Evolutionary conservation across 2,113 vertebrate genomes (phyloP).

Genomic region (Mugil cephalus): DNA sequence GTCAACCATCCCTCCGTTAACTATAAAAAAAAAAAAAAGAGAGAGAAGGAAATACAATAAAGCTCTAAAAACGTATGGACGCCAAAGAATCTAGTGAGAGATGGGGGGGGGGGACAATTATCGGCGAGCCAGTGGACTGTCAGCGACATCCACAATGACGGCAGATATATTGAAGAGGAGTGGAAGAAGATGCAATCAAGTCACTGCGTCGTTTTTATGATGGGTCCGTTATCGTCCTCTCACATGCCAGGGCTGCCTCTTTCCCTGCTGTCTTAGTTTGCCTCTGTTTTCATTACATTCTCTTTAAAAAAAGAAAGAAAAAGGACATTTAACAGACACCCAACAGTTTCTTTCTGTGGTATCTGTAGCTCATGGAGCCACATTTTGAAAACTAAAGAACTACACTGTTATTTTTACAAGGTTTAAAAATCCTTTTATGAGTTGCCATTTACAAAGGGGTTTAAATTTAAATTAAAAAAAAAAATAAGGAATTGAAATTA

Average conservation of each 20-base stretch:
- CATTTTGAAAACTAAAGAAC: not conserved
- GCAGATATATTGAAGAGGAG: conserved; percentile 27
- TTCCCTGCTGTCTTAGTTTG: conserved; percentile 39
- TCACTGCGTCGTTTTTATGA: conserved; percentile 30
- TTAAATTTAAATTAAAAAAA: not conserved
- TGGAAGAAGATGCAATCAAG: conserved; percentile 40
- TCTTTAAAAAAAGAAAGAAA: too few species aligned
- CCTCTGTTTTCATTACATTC: conserved; percentile 19
- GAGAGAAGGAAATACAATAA: not conserved
- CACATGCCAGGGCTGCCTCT: conserved; percentile 42
- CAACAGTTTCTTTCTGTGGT: not conserved
- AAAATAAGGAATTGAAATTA: too few species aligned
- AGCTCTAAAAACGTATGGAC: not conserved
- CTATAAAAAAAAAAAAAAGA: not conserved
- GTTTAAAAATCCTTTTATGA: too few species aligned
- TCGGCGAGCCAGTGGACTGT: conserved; percentile 10
- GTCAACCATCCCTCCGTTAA: conserved; percentile 23
- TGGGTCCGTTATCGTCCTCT: conserved; percentile 34
- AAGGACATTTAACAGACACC: not conserved
- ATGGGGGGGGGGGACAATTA: not conserved
- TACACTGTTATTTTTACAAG: not conserved
- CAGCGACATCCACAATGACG: conserved; percentile 28
- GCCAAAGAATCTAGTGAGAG: conserved; percentile 16
- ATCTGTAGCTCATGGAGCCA: not conserved
- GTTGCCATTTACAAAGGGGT: not conserved